Conservation (phyloP, 2,888 invertebrate genomes). For the Temnothorax rugatulus region DNA sequence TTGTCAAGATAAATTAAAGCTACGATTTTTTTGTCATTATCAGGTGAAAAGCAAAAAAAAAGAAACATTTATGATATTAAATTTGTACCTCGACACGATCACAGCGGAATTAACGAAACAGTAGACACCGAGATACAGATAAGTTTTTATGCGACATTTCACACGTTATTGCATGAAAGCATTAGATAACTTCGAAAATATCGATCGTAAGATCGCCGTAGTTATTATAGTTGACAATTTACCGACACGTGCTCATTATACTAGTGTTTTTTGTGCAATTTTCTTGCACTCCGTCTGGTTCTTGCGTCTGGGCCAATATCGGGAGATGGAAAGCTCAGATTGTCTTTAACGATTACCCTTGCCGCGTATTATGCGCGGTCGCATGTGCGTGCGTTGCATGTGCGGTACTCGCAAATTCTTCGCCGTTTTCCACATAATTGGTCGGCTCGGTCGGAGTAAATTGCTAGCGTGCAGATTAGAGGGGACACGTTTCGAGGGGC, state of each 20-base stretch:
- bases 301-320: conserved; percentile 38
- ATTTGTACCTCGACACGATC: conserved; percentile 22
- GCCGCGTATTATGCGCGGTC: conserved; percentile 22
- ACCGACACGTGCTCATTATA: conserved; percentile 54
- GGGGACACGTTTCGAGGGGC: conserved; percentile 67
- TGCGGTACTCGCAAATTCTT: conserved; percentile 74
- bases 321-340: conserved; percentile 68
- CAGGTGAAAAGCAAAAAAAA: not conserved
- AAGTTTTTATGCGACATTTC: conserved; percentile 33
- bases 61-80: conserved; percentile 14
- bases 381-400: conserved; percentile 56
- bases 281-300: conserved; percentile 28
- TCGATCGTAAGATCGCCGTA: conserved; percentile 49
- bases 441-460: conserved; percentile 67
- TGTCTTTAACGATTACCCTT: conserved; percentile 64
- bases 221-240: conserved; percentile 61
- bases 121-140: conserved; percentile 22
- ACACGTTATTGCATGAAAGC: conserved; percentile 20
- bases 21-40: no score
- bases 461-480: conserved; percentile 74
- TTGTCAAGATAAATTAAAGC: not conserved
- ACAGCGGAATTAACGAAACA: not conserved
- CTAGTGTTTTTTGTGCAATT: conserved; percentile 37
- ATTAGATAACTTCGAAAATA: conserved; percentile 39
- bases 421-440: conserved; percentile 77